phyloP scores from a whole-genome alignment of 2,113 vertebrate species.

The Pimephales promelas region DNA sequence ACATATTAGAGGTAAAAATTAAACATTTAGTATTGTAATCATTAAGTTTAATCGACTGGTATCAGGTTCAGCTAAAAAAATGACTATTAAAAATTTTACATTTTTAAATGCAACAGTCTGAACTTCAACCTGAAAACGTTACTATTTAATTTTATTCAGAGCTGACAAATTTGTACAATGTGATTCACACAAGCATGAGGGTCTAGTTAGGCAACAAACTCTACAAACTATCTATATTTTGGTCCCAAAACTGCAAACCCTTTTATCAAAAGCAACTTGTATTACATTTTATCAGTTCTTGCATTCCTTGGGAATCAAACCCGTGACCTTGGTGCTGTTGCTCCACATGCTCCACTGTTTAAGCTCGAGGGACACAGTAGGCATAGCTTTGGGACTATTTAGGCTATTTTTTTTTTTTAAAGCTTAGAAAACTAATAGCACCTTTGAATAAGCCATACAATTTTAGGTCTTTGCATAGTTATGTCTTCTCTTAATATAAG shows the following conservation, averaged over 20 bases:
- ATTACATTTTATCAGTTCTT: neutral
- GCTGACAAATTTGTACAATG: too few relatives aligned
- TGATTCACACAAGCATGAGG: too few relatives aligned
- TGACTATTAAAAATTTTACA: too few relatives aligned
- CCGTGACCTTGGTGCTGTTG: neutral
- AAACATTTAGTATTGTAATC: too few relatives aligned
- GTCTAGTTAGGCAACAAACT: neutral
- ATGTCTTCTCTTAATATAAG: neutral
- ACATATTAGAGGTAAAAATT: too few relatives aligned
- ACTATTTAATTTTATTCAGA: too few relatives aligned
- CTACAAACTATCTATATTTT: neutral
- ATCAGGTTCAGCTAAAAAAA: too few relatives aligned
- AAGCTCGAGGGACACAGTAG: neutral
- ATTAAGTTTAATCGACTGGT: too few relatives aligned
- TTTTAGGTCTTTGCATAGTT: neutral
- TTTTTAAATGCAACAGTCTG: too few relatives aligned
- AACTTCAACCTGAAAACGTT: too few relatives aligned
- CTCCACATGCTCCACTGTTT: neutral
- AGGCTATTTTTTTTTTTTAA: neutral
- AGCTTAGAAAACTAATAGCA: neutral
- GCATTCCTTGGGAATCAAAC: neutral
- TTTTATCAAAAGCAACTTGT: neutral
- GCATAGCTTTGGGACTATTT: neutral
- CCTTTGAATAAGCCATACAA: neutral
- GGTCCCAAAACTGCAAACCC: neutral